Base-by-base conservation (phyloP, 1,140 invertebrate genomes). In the Leptopilina clavipes region DNA sequence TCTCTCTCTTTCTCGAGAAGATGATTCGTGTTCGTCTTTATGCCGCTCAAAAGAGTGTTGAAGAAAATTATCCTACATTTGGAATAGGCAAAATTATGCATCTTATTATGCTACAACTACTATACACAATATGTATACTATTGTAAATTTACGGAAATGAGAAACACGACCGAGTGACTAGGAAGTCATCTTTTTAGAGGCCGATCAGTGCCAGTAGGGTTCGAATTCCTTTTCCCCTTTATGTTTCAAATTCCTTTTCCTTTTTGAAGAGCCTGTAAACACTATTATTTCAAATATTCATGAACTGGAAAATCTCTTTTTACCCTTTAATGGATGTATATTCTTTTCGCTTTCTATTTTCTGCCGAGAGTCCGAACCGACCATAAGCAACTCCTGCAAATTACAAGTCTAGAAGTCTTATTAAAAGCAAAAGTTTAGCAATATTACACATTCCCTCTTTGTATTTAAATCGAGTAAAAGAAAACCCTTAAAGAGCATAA, bases 181-280 rank as follows among this genome's bases (percentile, higher is more conserved):
- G 59, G 59, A 65, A 65, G 54, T 59, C 18, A 18, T 54, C n/a
- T 65, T 65, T 12, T 31, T 14, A 65, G 2, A 31, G 22, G 31
- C 59, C 59, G 59, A 65, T 65, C 59, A 65, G 59, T 65, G 59
- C 59, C 59, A 65, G 59, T 65, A 65, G 25, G 59, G 22, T 65
- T 65, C 25, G 59, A 65, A 65, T 65, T 65, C 59, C 14, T 65
- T 65, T 31, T 65, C 59, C 59, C 25, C 25, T 65, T 65, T 37
- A 65, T 65, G 59, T 37, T n/a, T 65, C 25, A 31, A 65, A 65
- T 65, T 65, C 59, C 59, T 65, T 65, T 65, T 65, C 59, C 59
- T 65, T 65, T 65, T 22, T 65, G 59, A 65, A 65, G 25, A 65
- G 59, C 59, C 22, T 52, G 25, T 65, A 65, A 65, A 65, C 25